phyloP scores from a whole-genome alignment of 2,888 invertebrate species.

The Drosophila kanekoi region DNA sequence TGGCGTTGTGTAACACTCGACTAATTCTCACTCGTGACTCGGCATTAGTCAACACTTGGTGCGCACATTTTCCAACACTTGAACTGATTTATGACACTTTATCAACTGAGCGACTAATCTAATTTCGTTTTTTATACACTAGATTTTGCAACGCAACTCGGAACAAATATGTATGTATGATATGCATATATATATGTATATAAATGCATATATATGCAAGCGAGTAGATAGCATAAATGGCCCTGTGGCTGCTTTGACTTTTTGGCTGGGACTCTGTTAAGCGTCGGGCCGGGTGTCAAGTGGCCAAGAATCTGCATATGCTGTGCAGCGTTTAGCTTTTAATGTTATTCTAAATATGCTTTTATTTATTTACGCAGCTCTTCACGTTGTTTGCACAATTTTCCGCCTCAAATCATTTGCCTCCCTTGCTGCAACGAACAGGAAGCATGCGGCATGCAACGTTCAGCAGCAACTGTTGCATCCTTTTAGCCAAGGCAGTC shows the following conservation, averaged over 20 bases:
- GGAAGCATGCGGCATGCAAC: not conserved
- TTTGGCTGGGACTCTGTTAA: slow-evolving; percentile 13
- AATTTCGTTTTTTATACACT: slow-evolving; percentile 42
- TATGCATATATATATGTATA: no score
- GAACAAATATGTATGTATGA: not conserved
- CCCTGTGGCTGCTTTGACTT: slow-evolving; percentile 7
- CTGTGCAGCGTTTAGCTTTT: slow-evolving; percentile 27
- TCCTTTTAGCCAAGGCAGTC: slow-evolving; percentile 47
- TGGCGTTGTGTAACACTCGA: slow-evolving; percentile 44
- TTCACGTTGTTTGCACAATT: slow-evolving; percentile 67
- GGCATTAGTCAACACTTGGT: slow-evolving; percentile 60
- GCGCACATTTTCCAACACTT: slow-evolving; percentile 49
- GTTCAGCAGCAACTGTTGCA: slow-evolving; percentile 49
- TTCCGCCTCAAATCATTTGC: slow-evolving; percentile 62
- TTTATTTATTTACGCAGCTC: slow-evolving; percentile 71
- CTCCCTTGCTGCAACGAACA: slow-evolving; percentile 1
- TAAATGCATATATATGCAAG: not conserved
- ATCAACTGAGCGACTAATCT: slow-evolving; percentile 47
- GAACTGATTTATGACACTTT: slow-evolving; percentile 68
- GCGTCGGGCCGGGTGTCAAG: slow-evolving; percentile 8
- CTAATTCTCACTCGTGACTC: slow-evolving; percentile 50
- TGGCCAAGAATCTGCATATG: slow-evolving; percentile 21
- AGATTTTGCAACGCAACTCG: slow-evolving; percentile 13
- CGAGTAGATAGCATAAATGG: not conserved
- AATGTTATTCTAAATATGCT: slow-evolving; percentile 70